These are phyloP conservation scores for Spea hammondii DNA, from an alignment of 2,797 vertebrate species.

Conservation along the genomic window DNA sequence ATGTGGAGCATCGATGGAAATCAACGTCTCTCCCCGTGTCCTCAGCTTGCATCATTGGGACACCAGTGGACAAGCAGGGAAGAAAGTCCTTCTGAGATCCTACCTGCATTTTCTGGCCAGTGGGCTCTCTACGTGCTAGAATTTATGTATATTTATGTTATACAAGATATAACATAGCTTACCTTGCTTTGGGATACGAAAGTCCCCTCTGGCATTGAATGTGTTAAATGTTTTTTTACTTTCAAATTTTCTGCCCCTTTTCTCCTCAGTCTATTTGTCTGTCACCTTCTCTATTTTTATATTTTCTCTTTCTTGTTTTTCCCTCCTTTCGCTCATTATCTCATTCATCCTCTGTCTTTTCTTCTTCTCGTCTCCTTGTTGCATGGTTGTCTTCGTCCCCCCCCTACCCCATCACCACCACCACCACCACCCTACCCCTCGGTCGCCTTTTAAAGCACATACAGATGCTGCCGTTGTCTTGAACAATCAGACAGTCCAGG, in stretches of 20 bases:
- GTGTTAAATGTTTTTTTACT: neutral
- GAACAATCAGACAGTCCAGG: constrained; percentile 79
- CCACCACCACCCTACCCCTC: constrained; percentile 58
- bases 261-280: neutral
- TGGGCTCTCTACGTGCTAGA: no score
- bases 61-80: no score
- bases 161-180: no score
- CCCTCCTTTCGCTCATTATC: neutral
- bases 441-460: constrained; percentile 71
- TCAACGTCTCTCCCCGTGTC: no score
- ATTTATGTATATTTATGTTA: no score
- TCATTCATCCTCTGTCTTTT: neutral
- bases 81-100: no score
- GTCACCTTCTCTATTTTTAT: neutral
- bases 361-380: neutral
- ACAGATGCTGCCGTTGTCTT: constrained; percentile 76
- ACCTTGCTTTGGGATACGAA: no score
- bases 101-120: neutral
- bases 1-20: no score
- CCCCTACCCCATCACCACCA: neutral
- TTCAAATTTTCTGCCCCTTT: neutral
- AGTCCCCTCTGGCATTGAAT: no score
- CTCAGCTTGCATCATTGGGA: no score
- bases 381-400: neutral
- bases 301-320: neutral